phyloP scores from a whole-genome alignment of 2,113 vertebrate species.

The Riparia riparia region DNA sequence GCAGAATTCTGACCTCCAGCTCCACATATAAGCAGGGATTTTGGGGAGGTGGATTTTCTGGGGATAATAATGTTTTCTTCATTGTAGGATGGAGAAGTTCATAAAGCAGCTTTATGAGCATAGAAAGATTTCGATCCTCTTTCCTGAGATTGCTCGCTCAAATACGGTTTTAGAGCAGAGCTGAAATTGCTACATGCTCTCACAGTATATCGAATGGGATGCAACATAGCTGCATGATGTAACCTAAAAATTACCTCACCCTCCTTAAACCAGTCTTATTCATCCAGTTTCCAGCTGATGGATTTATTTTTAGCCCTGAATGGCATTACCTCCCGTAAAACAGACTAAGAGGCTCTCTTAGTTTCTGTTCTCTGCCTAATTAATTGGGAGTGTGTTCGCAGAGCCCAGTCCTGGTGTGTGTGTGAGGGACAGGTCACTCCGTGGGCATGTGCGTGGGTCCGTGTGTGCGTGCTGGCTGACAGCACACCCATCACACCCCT shows the following conservation, averaged over 20 bases:
- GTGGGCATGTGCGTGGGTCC: background rate
- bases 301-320: slow-evolving; percentile 5
- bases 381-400: background rate
- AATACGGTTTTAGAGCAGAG: background rate
- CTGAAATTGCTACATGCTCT: background rate
- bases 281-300: background rate
- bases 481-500: background rate
- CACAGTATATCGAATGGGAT: background rate
- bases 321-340: background rate
- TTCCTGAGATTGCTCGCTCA: background rate
- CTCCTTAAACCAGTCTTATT: slow-evolving; percentile 18
- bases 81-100: background rate
- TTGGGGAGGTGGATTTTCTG: background rate
- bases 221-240: background rate
- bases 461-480: slow-evolving; percentile 17
- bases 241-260: slow-evolving; percentile 18
- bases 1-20: background rate
- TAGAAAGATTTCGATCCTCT: background rate
- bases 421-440: background rate
- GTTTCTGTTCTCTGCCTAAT: slow-evolving; percentile 24
- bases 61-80: background rate
- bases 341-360: background rate
- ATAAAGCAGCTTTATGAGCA: background rate
- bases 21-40: background rate
- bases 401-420: background rate